These are phyloP conservation scores for Eilema depressum DNA, from an alignment of 2,888 invertebrate species.

Conservation along the genomic window DNA sequence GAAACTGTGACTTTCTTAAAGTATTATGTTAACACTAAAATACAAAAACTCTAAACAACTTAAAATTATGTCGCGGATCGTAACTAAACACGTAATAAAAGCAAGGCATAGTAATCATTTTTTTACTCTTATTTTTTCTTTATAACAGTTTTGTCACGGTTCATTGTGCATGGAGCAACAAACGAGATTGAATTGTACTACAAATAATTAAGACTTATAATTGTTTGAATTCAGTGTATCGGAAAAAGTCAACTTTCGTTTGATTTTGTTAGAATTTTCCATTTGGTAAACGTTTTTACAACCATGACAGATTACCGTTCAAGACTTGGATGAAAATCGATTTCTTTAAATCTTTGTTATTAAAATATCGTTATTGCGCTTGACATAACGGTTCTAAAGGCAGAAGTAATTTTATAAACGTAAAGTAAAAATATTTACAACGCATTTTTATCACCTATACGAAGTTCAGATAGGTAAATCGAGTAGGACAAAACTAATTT, in stretches of 20 bases:
- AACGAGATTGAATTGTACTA: constrained; percentile 6
- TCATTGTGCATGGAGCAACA: constrained; percentile 3
- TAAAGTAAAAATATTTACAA: background rate
- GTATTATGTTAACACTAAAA: background rate
- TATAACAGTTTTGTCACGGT: constrained; percentile 9
- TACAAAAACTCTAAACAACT: background rate
- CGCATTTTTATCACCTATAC: background rate
- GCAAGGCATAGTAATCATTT: background rate
- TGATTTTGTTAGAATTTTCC: constrained; percentile 15
- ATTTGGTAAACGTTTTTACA: constrained; percentile 11
- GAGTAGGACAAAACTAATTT: background rate
- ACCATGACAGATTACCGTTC: constrained; percentile 1
- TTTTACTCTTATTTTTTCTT: constrained; percentile 18
- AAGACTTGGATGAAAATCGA: background rate
- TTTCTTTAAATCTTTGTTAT: constrained; percentile 1
- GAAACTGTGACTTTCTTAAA: constrained; percentile 1
- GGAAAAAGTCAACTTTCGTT: constrained; percentile 51
- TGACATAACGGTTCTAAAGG: background rate
- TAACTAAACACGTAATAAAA: constrained; percentile 10
- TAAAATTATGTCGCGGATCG: background rate
- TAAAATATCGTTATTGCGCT: background rate
- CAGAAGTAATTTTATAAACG: background rate
- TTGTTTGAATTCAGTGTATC: constrained; percentile 5
- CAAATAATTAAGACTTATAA: background rate
- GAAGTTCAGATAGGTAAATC: background rate